Conservation (phyloP, 2,888 invertebrate species). For the Sinotaia quadrata region DNA sequence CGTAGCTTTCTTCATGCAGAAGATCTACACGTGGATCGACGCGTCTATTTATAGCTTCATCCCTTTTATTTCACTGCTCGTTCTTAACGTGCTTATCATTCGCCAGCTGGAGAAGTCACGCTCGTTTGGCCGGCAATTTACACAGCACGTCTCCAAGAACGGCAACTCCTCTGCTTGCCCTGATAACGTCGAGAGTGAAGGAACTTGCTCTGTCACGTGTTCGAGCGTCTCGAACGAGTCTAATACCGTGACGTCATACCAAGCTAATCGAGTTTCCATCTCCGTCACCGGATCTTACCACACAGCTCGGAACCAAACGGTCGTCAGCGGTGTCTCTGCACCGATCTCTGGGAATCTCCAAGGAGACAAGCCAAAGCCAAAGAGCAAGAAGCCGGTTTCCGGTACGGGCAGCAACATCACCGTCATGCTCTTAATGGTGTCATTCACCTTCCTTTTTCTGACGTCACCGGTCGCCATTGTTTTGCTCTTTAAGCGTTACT, state of each 20-base stretch:
- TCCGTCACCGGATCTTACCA: too few species aligned
- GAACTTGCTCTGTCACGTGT: too few species aligned
- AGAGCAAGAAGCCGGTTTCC: too few species aligned
- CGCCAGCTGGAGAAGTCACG: too few species aligned
- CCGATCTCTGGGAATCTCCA: neutral
- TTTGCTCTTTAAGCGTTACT: neutral
- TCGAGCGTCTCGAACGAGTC: neutral
- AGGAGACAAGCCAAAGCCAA: neutral
- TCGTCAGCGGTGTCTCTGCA: neutral
- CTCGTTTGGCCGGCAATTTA: too few species aligned
- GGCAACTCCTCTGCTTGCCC: neutral
- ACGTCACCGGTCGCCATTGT: neutral
- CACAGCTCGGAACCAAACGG: neutral
- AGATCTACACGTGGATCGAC: constrained; percentile 26
- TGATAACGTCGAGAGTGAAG: too few species aligned
- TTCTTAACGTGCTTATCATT: neutral
- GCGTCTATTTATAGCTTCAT: constrained; percentile 26
- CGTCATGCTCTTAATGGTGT: constrained; percentile 2
- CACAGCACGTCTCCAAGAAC: too few species aligned
- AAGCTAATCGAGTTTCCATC: neutral
- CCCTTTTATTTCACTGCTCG: constrained; percentile 8
- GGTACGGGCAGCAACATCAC: neutral
- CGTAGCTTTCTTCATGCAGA: neutral
- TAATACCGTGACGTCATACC: neutral
- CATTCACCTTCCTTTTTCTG: constrained; percentile 1